phyloP scores from a whole-genome alignment of 2,797 vertebrate species.

The Rousettus madagascariensis region DNA sequence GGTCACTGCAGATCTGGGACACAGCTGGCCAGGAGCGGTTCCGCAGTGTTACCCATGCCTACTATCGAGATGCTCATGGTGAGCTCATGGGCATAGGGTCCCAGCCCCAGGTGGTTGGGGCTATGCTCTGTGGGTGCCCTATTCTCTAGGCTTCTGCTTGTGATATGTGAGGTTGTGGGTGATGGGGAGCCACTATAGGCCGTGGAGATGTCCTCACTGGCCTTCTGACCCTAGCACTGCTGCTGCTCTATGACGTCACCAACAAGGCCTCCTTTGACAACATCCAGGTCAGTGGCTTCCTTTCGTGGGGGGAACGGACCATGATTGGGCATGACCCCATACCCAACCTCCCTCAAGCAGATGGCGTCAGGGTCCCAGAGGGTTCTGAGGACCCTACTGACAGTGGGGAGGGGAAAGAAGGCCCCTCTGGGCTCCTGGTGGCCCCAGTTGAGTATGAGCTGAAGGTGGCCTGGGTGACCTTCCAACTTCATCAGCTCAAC shows the following conservation, averaged over 20 bases:
- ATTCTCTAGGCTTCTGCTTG: not conserved
- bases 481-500: not conserved
- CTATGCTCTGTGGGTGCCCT: not conserved
- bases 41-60: constrained; percentile 92
- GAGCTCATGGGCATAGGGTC: constrained; percentile 54
- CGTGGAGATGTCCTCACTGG: not conserved
- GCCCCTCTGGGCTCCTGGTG: not conserved
- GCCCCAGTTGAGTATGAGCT: not conserved
- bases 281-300: constrained; percentile 87
- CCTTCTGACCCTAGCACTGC: constrained; percentile 83
- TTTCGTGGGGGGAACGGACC: not conserved
- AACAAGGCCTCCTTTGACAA: constrained; percentile 96
- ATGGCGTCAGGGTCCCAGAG: not conserved
- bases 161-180: not conserved
- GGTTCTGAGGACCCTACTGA: not conserved
- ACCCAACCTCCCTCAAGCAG: not conserved
- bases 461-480: not conserved
- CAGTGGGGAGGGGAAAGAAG: not conserved
- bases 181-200: not conserved
- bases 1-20: constrained; percentile 90
- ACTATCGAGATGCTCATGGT: constrained; percentile 94
- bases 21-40: constrained; percentile 93
- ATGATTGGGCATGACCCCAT: not conserved
- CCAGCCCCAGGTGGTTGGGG: not conserved
- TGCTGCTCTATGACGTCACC: constrained; percentile 95